Evolutionary conservation across 1,140 invertebrate genomes (phyloP).

Genomic region (Drosophila punjabiensis): DNA sequence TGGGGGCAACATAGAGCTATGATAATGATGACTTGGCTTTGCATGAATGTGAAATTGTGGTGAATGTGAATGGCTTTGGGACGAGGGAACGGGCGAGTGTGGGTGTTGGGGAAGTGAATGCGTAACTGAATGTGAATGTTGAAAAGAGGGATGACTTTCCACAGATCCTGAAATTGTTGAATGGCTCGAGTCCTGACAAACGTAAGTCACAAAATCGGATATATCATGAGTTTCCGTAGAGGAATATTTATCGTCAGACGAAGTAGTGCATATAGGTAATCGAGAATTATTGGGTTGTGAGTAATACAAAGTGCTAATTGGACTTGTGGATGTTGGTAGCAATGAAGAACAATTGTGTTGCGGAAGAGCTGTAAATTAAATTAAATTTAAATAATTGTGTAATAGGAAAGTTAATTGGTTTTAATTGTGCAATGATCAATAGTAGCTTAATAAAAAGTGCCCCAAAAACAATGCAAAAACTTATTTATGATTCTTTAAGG

Average conservation of each 20-base stretch:
- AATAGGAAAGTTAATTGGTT: background rate
- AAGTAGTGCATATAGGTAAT: constrained; percentile 47
- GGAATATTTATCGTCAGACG: constrained; percentile 55
- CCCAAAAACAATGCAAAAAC: background rate
- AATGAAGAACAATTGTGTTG: constrained; percentile 72
- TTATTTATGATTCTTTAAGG: background rate
- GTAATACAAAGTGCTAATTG: constrained; percentile 85
- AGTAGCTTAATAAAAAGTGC: background rate
- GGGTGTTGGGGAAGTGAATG: constrained; percentile 16
- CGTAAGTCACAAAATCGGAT: constrained; percentile 98
- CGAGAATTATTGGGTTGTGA: constrained; percentile 86
- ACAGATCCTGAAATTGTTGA: constrained; percentile 27
- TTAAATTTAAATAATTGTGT: background rate
- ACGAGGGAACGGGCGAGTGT: background rate
- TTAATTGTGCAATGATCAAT: background rate
- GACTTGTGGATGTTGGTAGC: constrained; percentile 85
- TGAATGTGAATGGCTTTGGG: constrained; percentile 60
- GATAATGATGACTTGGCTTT: constrained; percentile 79
- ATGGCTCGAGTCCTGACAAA: constrained; percentile 93
- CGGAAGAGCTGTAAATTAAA: constrained; percentile 49
- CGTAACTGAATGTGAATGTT: constrained; percentile 55
- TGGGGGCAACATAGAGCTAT: constrained; percentile 96
- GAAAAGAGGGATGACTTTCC: constrained; percentile 54
- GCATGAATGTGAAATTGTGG: constrained; percentile 75
- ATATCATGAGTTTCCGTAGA: constrained; percentile 90